Evolutionary conservation across 2,797 vertebrate genomes (phyloP), one percentile per base, ranked within the genome.

Genomic region (Numenius phaeopus): DNA sequence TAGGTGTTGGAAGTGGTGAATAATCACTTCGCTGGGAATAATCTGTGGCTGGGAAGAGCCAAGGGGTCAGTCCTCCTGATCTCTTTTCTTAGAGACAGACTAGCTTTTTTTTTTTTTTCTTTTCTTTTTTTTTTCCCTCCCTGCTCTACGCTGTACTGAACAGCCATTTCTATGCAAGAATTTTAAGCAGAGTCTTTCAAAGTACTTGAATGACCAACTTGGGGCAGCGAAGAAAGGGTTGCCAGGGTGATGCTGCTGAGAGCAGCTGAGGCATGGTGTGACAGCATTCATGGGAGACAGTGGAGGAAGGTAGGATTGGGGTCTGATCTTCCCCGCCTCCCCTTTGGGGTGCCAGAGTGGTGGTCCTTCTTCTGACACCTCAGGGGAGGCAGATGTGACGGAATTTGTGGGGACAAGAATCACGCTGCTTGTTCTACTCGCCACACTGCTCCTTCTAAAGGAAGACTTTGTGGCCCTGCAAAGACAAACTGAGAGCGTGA

Each of bases 151-250:
- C 49, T 64, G 16, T 17, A 32, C 50, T 83, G 67, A 96, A 81
- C 80, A 79, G 80, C 1, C 64, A 95, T 94, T 96, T 94, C 86
- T 83, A 87, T 96, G 94, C 92, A 84, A 96, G 90, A 96, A 95
- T 96, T 95, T 66, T 21, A 61, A 90, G 73, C 46, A 58, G 83
- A 64, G 64, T n/a, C 78, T 93, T 94, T 95, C 39, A 72, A 50
- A 95, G 83, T 20, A 0, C 58, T 95, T 67, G 78, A 89, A 89
- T 93, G 86, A 30, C 27, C 77, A 47, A 0, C 21, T 15, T 21
- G 40, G 77, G 70, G 77, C 65, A 76, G 89, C 92, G 84, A 21
- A 87, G 92, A 39, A 85, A 22, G 78, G 90, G 96, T 95, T 95
- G 94, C 94, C 94, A 12, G 70, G 94, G 90, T 81, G 95, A 93